Evolutionary conservation across 2,113 vertebrate genomes (phyloP).

Genomic region (Corydoras maculifer): DNA sequence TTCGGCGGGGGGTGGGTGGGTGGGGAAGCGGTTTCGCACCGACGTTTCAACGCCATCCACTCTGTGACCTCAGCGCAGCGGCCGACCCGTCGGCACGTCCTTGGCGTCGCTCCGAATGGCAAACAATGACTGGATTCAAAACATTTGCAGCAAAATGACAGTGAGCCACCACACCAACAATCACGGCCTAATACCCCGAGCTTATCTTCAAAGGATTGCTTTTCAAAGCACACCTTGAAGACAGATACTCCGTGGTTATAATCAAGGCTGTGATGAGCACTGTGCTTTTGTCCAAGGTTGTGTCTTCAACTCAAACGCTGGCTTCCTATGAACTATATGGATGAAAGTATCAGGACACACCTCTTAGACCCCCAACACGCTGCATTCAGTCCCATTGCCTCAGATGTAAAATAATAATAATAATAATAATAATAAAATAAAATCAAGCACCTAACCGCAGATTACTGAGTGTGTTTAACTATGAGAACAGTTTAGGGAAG

Average conservation of each 20-base stretch:
- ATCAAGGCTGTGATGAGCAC: constrained; percentile 3
- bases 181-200: not conserved
- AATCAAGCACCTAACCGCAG: too few species aligned
- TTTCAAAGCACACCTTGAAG: constrained; percentile 25
- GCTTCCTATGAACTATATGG: too few species aligned
- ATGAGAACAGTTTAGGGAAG: too few species aligned
- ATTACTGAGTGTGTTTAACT: too few species aligned
- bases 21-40: not conserved
- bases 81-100: too few species aligned
- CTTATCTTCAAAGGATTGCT: constrained; percentile 27
- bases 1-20: not conserved
- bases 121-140: not conserved
- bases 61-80: not conserved
- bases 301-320: too few species aligned
- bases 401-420: too few species aligned
- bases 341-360: too few species aligned
- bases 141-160: not conserved
- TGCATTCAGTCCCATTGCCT: too few species aligned
- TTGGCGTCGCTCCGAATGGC: too few species aligned
- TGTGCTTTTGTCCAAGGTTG: not conserved
- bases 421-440: too few species aligned
- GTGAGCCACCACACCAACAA: not conserved
- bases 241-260: constrained; percentile 8
- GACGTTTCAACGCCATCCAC: not conserved
- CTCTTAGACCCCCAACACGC: too few species aligned